Percentiles rank a stretch among this genome's conserved stretches.
Conservation (phyloP, 2,888 invertebrate species). For the Poecilus cupreus region DNA sequence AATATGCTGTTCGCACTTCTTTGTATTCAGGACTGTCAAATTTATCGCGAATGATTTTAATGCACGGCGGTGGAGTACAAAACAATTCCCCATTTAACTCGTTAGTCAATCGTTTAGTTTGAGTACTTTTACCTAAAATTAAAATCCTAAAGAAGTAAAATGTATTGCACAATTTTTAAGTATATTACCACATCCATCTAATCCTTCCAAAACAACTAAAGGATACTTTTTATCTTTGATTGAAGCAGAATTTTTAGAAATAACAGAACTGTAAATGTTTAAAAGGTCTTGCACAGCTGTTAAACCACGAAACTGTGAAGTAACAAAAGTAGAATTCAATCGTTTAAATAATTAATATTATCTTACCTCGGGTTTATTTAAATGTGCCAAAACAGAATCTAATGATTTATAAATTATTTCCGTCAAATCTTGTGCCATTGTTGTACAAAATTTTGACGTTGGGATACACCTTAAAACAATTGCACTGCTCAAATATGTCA, state of each 20-base stretch:
- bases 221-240: conserved; percentile 67
- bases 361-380: conserved; percentile 64
- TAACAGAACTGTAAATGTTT: conserved; percentile 65
- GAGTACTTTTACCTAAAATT: conserved; percentile 71
- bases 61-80: conserved; percentile 71
- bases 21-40: conserved; percentile 68
- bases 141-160: not conserved
- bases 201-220: conserved; percentile 72
- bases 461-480: not conserved
- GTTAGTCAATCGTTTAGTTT: conserved; percentile 68
- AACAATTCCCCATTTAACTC: conserved; percentile 67
- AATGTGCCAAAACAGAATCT: conserved; percentile 62
- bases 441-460: not conserved
- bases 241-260: conserved; percentile 53
- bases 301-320: conserved; percentile 40
- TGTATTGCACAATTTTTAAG: conserved; percentile 22
- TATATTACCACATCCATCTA: conserved; percentile 72
- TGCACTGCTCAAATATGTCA: not conserved
- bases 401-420: conserved; percentile 64
- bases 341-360: too few relatives aligned
- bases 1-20: conserved; percentile 70
- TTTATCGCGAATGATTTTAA: conserved; percentile 67
- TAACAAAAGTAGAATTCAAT: too few relatives aligned
- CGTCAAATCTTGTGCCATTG: conserved; percentile 38
- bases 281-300: conserved; percentile 66